A percentile compares a stretch with the other conserved stretches of the same genome.
Evolutionary conservation across 2,113 vertebrate genomes (phyloP).

Genomic region (Anoura caudifer): DNA sequence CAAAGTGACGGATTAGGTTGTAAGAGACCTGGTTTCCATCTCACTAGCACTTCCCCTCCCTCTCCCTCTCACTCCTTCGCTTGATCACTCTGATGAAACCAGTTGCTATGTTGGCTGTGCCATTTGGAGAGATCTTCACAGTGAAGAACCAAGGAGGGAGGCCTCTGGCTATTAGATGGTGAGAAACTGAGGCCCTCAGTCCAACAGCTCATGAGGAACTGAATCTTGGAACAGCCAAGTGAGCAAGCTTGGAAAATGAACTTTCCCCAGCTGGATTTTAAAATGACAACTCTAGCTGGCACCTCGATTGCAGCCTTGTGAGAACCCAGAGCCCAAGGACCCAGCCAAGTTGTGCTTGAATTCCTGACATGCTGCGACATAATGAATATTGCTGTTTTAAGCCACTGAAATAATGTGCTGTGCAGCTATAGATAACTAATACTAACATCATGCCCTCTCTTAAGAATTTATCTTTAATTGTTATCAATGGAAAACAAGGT

Average conservation of each 20-base stretch:
- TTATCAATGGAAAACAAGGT: not conserved
- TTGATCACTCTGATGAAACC: not conserved
- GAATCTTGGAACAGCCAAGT: not conserved
- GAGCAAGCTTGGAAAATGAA: not conserved
- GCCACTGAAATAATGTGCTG: not conserved
- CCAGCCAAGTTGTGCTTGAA: not conserved
- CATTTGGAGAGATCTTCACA: not conserved
- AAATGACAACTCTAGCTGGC: not conserved
- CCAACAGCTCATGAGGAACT: not conserved
- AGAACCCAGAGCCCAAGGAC: not conserved
- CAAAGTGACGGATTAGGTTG: not conserved
- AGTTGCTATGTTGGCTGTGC: not conserved
- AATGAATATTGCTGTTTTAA: not conserved
- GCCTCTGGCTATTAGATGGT: not conserved
- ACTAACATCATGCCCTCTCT: not conserved
- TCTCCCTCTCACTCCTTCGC: not conserved
- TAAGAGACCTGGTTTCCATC: not conserved
- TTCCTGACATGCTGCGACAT: not conserved
- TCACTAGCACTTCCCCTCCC: not conserved
- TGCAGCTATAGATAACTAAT: not conserved
- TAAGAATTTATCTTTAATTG: not conserved
- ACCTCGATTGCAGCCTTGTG: not conserved
- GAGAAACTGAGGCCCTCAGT: not conserved
- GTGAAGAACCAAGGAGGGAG: not conserved
- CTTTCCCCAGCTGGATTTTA: not conserved